Evolutionary conservation across 2,888 invertebrate species (phyloP), one percentile per base, ranked within the genome.

Genomic region (Drosophila buzzatii): DNA sequence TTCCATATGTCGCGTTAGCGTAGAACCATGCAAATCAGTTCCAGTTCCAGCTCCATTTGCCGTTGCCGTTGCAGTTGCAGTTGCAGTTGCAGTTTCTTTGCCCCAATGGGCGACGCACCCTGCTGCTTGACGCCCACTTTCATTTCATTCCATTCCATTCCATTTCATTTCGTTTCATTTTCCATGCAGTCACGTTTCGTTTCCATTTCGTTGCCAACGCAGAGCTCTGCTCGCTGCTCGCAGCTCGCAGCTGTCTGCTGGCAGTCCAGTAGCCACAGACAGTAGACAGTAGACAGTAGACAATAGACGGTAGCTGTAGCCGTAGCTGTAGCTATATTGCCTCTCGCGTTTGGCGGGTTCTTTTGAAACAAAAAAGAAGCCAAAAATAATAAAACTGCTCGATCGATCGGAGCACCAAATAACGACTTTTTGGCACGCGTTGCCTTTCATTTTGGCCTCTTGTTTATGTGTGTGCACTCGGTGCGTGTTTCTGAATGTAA

Each of bases 371-470:
- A 33, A 49, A 33, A 18, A 18, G 9, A 20, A 39, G 27, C 27
- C 27, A 27, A 39, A 16, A 27, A 18, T n/a, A 51, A 51, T 33
- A 20, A 52, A 39, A 20, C 74, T 49, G 42, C 45, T 35, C 65
- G 37, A 31, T 18, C 67, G 49, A 49, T 53, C 57, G 70, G 18
- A 56, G 59, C 67, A 31, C 10, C 45, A 18, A 60, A 66, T 53
- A 58, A 58, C 49, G 55, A 64, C 52, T 35, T 61, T 49, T 76
- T 75, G 76, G 60, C 80, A 76, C 70, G 80, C 80, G 80, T 20
- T 59, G 80, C 64, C 76, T 70, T 76, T 76, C 76, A 47, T 20
- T 79, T 70, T 18, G 44, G 23, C 12, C 23, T 33, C n/a, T 39
- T 51, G 18, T 41, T 27, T 27, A 52, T 60, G 51, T 57, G 76